Conservation (phyloP, 2,113 vertebrate species). For the Rattus rattus region DNA sequence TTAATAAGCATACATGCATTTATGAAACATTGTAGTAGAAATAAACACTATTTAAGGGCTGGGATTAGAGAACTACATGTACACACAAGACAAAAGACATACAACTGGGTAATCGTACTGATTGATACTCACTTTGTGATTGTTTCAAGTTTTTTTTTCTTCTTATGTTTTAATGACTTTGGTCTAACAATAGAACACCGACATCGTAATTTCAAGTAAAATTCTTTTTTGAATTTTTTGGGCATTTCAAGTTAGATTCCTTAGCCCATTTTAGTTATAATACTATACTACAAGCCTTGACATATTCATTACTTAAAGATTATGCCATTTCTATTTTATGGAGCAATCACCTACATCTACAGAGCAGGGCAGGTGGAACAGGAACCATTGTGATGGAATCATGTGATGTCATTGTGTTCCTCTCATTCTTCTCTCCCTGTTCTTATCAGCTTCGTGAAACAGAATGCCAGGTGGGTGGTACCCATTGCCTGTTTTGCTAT, state of each 20-base stretch:
- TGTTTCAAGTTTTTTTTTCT: slow-evolving; percentile 15
- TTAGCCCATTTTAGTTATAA: neutral
- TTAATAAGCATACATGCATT: slow-evolving; percentile 17
- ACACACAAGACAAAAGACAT: neutral
- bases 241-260: slow-evolving; percentile 47
- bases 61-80: neutral
- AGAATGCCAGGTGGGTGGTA: neutral
- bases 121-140: slow-evolving; percentile 66
- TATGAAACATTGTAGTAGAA: slow-evolving; percentile 10
- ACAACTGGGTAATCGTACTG: slow-evolving; percentile 2
- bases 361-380: neutral
- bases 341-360: neutral
- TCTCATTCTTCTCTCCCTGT: neutral
- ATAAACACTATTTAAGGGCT: neutral
- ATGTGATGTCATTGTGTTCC: slow-evolving; percentile 22
- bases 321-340: slow-evolving; percentile 1
- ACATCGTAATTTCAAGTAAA: neutral
- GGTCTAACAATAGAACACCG: neutral
- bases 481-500: neutral
- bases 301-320: slow-evolving; percentile 10
- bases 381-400: slow-evolving; percentile 14
- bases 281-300: neutral
- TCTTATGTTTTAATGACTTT: neutral
- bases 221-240: neutral
- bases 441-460: neutral